Evolutionary conservation across 2,888 invertebrate species (phyloP), one percentile per base, ranked within the genome.

Genomic region (Drosophila subsilvestris): DNA sequence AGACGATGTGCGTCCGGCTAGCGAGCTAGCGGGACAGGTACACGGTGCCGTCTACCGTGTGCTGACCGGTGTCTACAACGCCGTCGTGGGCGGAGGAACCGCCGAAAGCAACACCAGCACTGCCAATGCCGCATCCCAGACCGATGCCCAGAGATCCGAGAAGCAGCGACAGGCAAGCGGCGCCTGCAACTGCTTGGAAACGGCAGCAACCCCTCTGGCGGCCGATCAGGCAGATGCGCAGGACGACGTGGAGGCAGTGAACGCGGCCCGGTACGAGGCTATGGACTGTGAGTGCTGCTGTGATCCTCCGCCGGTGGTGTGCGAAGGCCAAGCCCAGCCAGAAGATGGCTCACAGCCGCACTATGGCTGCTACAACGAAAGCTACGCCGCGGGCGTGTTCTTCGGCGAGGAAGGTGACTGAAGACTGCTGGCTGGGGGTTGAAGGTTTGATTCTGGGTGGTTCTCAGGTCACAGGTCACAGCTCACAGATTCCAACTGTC

Each of bases 1-100:
- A n/a, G 86, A 70, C 5, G 51, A 54, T 12, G 73, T 50, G 37
- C 75, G 54, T 72, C 67, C 81, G 3, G 60, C 59, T 5, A 67
- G 87, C 7, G 81, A 72, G 27, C 43, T 83, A 0, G 51, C 84
- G 47, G 54, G 50, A 0, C 70, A 84, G 7, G 62, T 80, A 48
- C 81, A 80, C 22, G 76, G 74, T 29, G 78, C 79, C 8, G 81
- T 88, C n/a, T 60, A 60, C 0, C 63, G 81, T 4, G 81, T 69
- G 2, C 29, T 83, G 12, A 71, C 74, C 22, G 68, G 70, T 9
- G 74, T 80, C 1, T 22, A 78, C 22, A 66, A 47, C 3, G 76
- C 79, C 37, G 70, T 84, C 1, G 20, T 70, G 27, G 76, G 81
- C 7, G 59, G 63, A 1, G 43, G 49, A 6, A 27, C 69, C 8